Evolutionary conservation across 2,113 vertebrate genomes (phyloP).

Genomic region (Rhabdomys dilectus): DNA sequence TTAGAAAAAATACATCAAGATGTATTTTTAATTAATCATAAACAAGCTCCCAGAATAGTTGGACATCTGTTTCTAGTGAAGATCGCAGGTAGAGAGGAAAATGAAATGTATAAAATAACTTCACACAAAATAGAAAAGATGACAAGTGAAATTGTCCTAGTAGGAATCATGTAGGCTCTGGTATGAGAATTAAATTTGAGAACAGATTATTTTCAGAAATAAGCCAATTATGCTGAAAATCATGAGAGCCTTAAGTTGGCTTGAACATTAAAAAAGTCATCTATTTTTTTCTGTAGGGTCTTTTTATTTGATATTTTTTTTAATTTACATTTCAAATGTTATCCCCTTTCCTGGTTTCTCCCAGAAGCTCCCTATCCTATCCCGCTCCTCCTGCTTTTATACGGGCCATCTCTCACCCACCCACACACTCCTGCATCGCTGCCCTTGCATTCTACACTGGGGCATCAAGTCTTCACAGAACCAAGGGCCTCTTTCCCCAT

Average conservation of each 20-base stretch:
- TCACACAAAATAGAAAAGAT: neutral
- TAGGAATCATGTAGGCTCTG: neutral
- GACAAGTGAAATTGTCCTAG: neutral
- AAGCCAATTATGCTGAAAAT: neutral
- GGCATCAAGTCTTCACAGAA: too few species aligned
- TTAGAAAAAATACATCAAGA: slow-evolving; percentile 14
- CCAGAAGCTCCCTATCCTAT: too few species aligned
- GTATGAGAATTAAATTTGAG: neutral
- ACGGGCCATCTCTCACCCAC: too few species aligned
- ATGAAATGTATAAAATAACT: slow-evolving; percentile 47
- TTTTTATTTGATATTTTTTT: too few species aligned
- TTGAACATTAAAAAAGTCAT: neutral
- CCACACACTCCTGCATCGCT: too few species aligned
- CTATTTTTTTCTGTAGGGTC: neutral
- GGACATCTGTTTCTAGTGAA: slow-evolving; percentile 59
- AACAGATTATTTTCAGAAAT: neutral
- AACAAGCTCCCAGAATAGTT: slow-evolving; percentile 52
- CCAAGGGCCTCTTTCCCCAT: too few species aligned
- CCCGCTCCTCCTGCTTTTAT: too few species aligned
- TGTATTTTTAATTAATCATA: slow-evolving; percentile 57
- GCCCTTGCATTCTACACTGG: too few species aligned
- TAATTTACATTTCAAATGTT: too few species aligned
- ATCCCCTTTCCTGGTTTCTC: too few species aligned
- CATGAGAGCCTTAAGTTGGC: neutral
- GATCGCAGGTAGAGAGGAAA: slow-evolving; percentile 42